A percentile compares a stretch with the other conserved stretches of the same genome.
Evolutionary conservation across 1,140 invertebrate species (phyloP).

Genomic region (Anastatus disparis): DNA sequence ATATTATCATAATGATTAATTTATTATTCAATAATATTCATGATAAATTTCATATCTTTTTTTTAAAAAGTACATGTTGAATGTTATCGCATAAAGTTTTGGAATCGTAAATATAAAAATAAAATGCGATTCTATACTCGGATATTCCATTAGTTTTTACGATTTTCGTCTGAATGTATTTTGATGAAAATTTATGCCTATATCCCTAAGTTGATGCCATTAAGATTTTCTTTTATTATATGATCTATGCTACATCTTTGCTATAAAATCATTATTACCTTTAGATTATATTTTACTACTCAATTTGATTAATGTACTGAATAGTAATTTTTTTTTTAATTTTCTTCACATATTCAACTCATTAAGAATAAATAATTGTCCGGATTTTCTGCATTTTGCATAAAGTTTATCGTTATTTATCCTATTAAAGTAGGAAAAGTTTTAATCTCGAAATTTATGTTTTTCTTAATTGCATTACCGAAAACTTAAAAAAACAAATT

Average conservation of each 20-base stretch:
- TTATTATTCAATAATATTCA: too few species aligned
- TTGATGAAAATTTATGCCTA: slow-evolving; percentile 29
- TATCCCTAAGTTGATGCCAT: slow-evolving; percentile 18
- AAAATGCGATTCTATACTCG: neutral
- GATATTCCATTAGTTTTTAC: slow-evolving; percentile 29
- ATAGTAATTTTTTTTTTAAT: too few species aligned
- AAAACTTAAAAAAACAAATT: too few species aligned
- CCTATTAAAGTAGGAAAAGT: too few species aligned
- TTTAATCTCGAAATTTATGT: too few species aligned
- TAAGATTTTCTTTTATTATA: slow-evolving; percentile 33
- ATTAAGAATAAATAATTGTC: neutral
- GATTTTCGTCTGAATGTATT: slow-evolving; percentile 15
- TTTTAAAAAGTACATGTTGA: too few species aligned
- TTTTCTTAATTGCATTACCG: too few species aligned
- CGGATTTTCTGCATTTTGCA: neutral
- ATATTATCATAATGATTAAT: too few species aligned
- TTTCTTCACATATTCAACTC: too few species aligned
- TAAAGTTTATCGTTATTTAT: slow-evolving; percentile 1
- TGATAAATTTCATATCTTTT: too few species aligned
- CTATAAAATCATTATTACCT: slow-evolving; percentile 33
- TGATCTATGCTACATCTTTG: slow-evolving; percentile 15
- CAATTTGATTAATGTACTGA: slow-evolving; percentile 21
- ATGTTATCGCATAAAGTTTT: neutral
- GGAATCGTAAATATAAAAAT: slow-evolving; percentile 24
- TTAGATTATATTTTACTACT: slow-evolving; percentile 24